Conservation (phyloP, 2,797 vertebrate species). For the Sebastes vulpes region DNA sequence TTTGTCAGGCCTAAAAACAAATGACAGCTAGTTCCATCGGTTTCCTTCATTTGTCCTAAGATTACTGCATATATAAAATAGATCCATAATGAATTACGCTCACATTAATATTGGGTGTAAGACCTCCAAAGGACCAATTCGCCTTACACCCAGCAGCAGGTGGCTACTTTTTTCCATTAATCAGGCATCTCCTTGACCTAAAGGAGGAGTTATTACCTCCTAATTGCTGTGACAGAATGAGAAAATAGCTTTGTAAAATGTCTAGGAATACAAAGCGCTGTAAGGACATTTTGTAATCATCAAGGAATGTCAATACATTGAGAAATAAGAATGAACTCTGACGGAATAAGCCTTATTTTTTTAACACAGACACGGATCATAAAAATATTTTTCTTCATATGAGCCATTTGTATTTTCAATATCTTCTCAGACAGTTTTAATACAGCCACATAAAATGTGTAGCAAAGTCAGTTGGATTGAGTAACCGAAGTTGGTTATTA, state of each 20-base stretch:
- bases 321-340: not conserved
- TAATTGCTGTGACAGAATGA: not conserved
- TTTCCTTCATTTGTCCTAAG: not conserved
- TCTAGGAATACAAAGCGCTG: not conserved
- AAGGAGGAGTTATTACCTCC: not conserved
- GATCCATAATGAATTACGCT: not conserved
- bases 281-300: conserved; percentile 9
- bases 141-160: not conserved
- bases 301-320: conserved; percentile 15
- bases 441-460: conserved; percentile 9
- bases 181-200: not conserved
- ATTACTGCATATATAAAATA: not conserved
- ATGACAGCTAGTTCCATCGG: not conserved
- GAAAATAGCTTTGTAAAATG: not conserved
- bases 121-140: not conserved
- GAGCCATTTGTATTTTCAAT: conserved; percentile 10
- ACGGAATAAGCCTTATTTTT: not conserved
- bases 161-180: not conserved
- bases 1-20: not conserved
- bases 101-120: not conserved
- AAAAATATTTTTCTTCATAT: not conserved
- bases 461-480: conserved; percentile 22
- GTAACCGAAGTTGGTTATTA: conserved; percentile 46
- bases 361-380: not conserved
- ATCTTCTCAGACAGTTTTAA: conserved; percentile 1